Conservation (phyloP, 2,113 vertebrate species). For the Alces alces region DNA sequence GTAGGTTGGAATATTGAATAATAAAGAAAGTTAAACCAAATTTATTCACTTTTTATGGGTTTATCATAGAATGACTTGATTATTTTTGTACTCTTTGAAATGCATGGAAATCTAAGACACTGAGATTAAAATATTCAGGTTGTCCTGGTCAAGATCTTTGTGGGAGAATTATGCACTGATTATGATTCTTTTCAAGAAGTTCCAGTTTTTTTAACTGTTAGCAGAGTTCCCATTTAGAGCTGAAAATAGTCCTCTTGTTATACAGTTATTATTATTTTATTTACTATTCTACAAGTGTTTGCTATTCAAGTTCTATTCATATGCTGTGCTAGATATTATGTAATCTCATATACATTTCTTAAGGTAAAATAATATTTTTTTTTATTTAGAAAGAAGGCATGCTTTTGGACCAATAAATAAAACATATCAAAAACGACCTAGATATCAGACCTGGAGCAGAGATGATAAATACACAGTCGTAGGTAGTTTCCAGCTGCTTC, state of each 20-base stretch:
- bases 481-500: background rate
- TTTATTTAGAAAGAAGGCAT: background rate
- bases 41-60: background rate
- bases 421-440: background rate
- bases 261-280: background rate
- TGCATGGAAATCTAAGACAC: background rate
- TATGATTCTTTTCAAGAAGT: background rate
- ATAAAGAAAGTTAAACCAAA: background rate
- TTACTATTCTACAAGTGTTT: background rate
- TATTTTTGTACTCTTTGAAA: background rate
- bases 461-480: rapidly evolving
- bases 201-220: background rate
- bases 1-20: background rate
- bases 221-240: background rate
- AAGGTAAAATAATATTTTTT: background rate
- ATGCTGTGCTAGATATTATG: rapidly evolving
- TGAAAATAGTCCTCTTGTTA: background rate
- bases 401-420: background rate
- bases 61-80: background rate
- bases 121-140: background rate
- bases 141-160: background rate
- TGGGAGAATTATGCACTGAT: too few species aligned
- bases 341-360: background rate
- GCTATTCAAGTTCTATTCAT: background rate
- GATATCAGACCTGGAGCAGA: background rate